Conservation (phyloP, 2,797 vertebrate genomes). For the Lagocephalus sceleratus region DNA sequence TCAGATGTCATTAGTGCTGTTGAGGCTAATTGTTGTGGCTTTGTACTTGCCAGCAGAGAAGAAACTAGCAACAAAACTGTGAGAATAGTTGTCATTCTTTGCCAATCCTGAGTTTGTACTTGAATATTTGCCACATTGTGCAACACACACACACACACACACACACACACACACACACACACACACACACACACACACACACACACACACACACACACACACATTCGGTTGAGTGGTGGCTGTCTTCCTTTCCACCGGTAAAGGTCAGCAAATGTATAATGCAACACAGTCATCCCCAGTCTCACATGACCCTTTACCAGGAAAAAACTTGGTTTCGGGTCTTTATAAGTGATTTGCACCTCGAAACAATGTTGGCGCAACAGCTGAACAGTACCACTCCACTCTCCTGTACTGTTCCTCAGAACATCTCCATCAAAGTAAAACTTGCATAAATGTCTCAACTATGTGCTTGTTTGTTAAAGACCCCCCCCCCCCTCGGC, state of each 20-base stretch:
- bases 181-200: conserved; percentile 10
- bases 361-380: background rate
- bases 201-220: conserved; percentile 21
- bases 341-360: background rate
- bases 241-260: conserved; percentile 27
- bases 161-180: conserved; percentile 18
- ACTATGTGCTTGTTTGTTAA: background rate
- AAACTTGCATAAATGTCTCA: background rate
- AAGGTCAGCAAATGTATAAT: conserved; percentile 66
- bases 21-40: background rate
- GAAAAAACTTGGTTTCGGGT: conserved; percentile 1
- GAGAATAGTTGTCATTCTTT: conserved; percentile 50
- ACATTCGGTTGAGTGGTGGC: conserved; percentile 5
- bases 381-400: background rate
- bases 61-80: background rate
- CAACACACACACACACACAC: conserved; percentile 19
- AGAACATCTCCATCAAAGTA: background rate
- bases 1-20: conserved; percentile 3
- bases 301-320: conserved; percentile 23
- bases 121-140: conserved; percentile 28
- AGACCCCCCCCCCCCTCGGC: background rate
- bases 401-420: background rate
- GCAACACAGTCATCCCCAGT: conserved; percentile 32
- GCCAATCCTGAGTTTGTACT: conserved; percentile 33
- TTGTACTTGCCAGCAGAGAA: conserved; percentile 1